Base-by-base conservation (phyloP, 2,797 vertebrate species). In the Onychomys leucogaster region DNA sequence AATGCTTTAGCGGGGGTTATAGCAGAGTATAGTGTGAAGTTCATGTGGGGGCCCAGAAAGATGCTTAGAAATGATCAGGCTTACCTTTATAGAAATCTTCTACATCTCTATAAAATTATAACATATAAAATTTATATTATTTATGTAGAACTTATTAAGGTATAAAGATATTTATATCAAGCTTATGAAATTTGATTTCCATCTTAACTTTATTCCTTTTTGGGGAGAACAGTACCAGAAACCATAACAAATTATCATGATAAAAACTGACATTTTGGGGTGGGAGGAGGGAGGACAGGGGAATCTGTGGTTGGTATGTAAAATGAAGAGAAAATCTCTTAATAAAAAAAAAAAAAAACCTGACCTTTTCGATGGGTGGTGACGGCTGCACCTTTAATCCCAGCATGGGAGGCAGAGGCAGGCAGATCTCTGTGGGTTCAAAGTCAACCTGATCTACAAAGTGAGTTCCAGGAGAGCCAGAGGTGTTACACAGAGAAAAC, bases 261-360 rank as follows among this genome's bases (percentile, higher is more conserved):
- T 43, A 84, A 94, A 97, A 93, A 65, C n/a, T 77, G 59, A 7
- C 63, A 55, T 93, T 90, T 95, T 88, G 46, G 4, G 49, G 49
- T 52, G 13, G 49, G 49, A 52, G 49, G 49, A 52, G 10, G 49
- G 11, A 52, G 49, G 49, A 52, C 49, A 52, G 11, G 49, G 49
- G 49, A 52, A 13, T 52, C 49, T 52, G 49, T 52, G 49, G 11
- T 52, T 52, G 49, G 49, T 52, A 52, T 52, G 49, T 52, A 52
- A 52, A 52, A 52, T 52, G 11, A 52, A 52, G 11, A 52, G 49
- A 52, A 52, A 52, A 52, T 52, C 49, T 52, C 49, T 52, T 52
- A 52, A 52, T 12, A 12, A 52, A 52, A 52, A 52, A 52, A 52
- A 12, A 52, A 2, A 52, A 84, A 94, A 97, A 93, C 52, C n/a